Conservation (phyloP, 2,113 vertebrate genomes). For the Antigone vipio region DNA sequence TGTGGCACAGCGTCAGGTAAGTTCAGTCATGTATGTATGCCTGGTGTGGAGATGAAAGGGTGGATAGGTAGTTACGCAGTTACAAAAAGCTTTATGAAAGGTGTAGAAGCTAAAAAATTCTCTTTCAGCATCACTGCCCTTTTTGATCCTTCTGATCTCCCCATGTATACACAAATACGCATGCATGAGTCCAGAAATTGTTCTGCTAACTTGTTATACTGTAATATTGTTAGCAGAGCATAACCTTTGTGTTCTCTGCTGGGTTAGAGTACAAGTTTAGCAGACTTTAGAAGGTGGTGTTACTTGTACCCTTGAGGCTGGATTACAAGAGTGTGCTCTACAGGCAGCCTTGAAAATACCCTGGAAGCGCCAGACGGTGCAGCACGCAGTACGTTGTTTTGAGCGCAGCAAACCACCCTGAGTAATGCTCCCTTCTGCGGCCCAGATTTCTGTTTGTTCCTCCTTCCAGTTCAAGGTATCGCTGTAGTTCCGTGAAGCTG, state of each 20-base stretch:
- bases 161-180: fast-evolving
- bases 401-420: neutral
- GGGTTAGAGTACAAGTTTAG: neutral
- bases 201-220: neutral
- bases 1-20: constrained; percentile 93
- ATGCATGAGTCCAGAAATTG: neutral
- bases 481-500: neutral
- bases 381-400: neutral
- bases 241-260: neutral
- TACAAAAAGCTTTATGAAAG: neutral
- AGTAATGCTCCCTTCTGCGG: neutral
- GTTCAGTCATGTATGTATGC: neutral
- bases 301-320: neutral
- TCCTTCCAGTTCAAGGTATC: neutral
- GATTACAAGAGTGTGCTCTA: neutral
- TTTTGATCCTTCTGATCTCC: neutral
- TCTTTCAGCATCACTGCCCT: neutral
- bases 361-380: neutral
- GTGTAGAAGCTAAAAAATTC: neutral
- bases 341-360: neutral
- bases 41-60: neutral
- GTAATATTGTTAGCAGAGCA: neutral
- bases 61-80: neutral
- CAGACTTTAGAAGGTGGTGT: neutral
- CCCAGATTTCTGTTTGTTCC: neutral